Conservation (phyloP, 2,797 vertebrate species). For the Morus bassanus region DNA sequence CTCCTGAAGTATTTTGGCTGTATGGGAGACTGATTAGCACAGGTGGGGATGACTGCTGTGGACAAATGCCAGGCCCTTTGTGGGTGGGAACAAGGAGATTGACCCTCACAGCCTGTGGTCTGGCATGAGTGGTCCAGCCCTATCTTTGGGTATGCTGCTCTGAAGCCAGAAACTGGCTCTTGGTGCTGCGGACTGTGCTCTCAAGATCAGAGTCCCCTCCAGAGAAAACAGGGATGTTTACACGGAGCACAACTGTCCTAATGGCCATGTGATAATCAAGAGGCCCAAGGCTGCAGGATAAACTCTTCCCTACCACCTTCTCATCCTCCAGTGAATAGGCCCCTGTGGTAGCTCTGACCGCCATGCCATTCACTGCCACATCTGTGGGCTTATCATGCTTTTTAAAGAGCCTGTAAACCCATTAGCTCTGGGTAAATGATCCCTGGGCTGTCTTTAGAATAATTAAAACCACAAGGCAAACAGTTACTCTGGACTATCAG, state of each 20-base stretch:
- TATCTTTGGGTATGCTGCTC: accelerated
- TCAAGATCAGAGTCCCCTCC: not conserved
- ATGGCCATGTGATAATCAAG: not conserved
- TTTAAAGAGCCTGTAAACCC: conserved; percentile 59
- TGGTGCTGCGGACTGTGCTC: not conserved
- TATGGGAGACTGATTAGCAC: not conserved
- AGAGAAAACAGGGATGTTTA: conserved; percentile 29
- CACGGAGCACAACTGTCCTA: not conserved
- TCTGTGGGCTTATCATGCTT: conserved; percentile 71
- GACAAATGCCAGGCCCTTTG: not conserved
- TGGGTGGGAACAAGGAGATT: accelerated
- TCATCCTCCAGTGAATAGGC: not conserved
- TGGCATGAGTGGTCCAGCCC: not conserved
- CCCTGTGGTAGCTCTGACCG: conserved; percentile 34
- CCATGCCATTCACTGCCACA: conserved; percentile 46
- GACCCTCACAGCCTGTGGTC: not conserved
- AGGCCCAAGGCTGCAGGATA: not conserved
- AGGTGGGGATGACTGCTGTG: not conserved
- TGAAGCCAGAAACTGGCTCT: not conserved
- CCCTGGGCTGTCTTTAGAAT: conserved; percentile 79
- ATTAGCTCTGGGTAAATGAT: conserved; percentile 75
- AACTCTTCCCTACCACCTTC: not conserved
- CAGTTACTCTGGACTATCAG: conserved; percentile 74
- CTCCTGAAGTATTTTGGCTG: not conserved
- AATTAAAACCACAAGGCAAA: conserved; percentile 81